Conservation (phyloP, 2,113 vertebrate species). For the Lasiurus borealis region DNA sequence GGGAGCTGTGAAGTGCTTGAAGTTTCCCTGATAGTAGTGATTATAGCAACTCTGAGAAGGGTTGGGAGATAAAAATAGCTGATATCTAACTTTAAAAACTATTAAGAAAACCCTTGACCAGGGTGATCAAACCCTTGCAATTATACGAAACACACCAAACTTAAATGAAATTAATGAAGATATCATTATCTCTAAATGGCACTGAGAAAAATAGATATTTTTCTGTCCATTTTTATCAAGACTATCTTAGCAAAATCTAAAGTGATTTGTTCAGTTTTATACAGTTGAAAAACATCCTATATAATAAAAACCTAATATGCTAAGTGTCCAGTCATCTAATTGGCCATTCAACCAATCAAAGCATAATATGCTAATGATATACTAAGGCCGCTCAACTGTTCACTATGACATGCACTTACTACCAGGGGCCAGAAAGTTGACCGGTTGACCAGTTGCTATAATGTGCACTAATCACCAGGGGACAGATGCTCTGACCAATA, state of each 20-base stretch:
- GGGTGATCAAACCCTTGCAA: too few relatives aligned
- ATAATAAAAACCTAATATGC: too few relatives aligned
- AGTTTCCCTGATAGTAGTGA: background rate
- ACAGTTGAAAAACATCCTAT: background rate
- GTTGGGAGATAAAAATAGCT: rapidly evolving
- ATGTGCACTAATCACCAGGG: too few relatives aligned
- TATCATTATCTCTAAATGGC: background rate
- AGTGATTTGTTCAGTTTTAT: background rate
- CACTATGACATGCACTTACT: too few relatives aligned
- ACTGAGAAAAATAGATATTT: background rate
- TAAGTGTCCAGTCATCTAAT: too few relatives aligned
- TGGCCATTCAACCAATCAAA: too few relatives aligned
- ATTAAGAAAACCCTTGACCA: background rate
- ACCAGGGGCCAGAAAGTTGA: too few relatives aligned
- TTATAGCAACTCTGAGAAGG: background rate
- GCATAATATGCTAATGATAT: too few relatives aligned
- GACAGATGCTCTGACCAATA: too few relatives aligned
- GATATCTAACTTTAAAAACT: background rate
- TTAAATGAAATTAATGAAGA: background rate
- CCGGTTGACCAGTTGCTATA: too few relatives aligned
- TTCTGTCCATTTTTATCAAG: background rate
- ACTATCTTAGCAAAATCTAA: background rate
- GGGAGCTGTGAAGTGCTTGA: rapidly evolving
- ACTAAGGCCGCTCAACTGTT: too few relatives aligned
- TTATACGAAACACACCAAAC: background rate